A percentile compares a stretch with the other conserved stretches of the same genome.
Evolutionary conservation across 2,113 vertebrate species (phyloP).

Genomic region (Tachuris rubrigastra): DNA sequence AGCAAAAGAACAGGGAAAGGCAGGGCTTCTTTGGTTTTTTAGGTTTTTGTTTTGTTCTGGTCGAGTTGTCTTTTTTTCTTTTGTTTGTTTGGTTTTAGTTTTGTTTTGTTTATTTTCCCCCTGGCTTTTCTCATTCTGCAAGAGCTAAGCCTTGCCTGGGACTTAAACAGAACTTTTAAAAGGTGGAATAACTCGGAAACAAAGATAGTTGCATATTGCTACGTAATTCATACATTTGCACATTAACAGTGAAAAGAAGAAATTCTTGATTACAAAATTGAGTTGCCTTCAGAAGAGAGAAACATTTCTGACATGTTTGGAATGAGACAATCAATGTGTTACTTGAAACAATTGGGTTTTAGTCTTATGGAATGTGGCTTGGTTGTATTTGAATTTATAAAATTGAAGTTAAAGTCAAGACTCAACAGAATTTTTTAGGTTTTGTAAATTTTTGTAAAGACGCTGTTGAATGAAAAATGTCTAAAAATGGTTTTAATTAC

Average conservation of each 20-base stretch:
- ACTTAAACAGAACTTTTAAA: neutral
- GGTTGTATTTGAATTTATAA: neutral
- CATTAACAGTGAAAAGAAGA: neutral
- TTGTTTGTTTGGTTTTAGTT: accelerated
- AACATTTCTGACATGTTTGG: neutral
- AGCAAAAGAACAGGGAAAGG: neutral
- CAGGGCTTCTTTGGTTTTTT: neutral
- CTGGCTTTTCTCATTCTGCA: neutral
- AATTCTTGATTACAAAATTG: neutral
- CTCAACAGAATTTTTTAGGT: neutral
- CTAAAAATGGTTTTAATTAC: neutral
- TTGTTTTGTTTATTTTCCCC: no score
- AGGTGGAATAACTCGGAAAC: neutral
- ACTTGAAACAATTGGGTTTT: neutral
- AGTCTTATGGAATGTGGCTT: accelerated
- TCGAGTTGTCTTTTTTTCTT: neutral
- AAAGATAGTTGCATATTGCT: neutral
- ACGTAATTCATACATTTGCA: neutral
- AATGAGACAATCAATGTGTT: neutral
- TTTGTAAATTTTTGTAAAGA: neutral
- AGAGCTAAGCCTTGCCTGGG: neutral
- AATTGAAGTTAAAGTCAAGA: neutral
- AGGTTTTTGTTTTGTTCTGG: neutral
- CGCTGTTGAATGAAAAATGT: neutral
- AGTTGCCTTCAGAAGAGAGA: neutral